These are phyloP conservation scores for Allophyes oxyacanthae DNA, from an alignment of 2,888 invertebrate genomes.

Conservation along the genomic window DNA sequence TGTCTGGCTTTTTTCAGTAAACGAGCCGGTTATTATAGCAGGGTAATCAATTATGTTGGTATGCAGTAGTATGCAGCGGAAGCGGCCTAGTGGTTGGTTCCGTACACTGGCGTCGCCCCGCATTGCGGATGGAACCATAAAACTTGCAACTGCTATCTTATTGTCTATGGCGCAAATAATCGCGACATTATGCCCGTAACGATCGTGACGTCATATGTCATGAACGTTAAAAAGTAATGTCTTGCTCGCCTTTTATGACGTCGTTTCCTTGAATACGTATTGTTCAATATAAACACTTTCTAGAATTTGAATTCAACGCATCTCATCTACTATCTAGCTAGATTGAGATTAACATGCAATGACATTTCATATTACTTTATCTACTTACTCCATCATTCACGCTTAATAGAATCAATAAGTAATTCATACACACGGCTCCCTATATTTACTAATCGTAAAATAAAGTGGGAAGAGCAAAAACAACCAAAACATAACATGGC, in stretches of 20 bases:
- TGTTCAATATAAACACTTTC: constrained; percentile 8
- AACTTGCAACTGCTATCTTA: constrained; percentile 35
- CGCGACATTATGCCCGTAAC: constrained; percentile 41
- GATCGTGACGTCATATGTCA: constrained; percentile 32
- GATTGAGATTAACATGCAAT: constrained; percentile 11
- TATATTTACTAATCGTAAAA: constrained; percentile 47
- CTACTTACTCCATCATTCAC: constrained; percentile 30
- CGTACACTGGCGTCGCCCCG: constrained; percentile 48
- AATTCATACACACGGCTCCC: constrained; percentile 39
- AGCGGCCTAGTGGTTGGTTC: constrained; percentile 41
- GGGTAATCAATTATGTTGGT: constrained; percentile 43
- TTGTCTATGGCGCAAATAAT: constrained; percentile 36
- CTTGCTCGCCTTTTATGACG: constrained; percentile 29
- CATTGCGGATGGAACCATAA: constrained; percentile 55
- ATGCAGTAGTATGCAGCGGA: constrained; percentile 44
- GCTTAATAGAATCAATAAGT: constrained; percentile 42
- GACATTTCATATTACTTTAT: constrained; percentile 18
- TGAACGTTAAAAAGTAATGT: constrained; percentile 23
- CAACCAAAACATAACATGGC: constrained; percentile 42
- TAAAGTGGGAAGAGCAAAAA: constrained; percentile 38
- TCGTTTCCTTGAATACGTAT: constrained; percentile 37
- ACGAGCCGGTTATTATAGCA: constrained; percentile 4
- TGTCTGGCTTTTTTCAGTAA: no score
- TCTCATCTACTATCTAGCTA: no score
- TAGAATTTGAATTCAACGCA: no score